phyloP scores from a whole-genome alignment of 2,888 invertebrate species.

The Operophtera brumata region DNA sequence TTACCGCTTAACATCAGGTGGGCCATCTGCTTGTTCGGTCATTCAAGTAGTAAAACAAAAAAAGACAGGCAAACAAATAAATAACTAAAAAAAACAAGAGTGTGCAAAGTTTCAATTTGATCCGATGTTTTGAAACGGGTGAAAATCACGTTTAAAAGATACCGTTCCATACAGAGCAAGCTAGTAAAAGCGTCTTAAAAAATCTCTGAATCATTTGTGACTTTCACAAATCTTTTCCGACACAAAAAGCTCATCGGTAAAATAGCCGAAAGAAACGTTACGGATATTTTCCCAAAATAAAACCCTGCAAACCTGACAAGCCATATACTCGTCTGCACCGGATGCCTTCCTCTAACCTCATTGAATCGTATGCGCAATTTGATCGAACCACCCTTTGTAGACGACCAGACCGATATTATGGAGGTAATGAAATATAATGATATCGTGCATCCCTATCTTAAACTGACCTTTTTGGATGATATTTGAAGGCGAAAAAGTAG shows the following conservation, averaged over 20 bases:
- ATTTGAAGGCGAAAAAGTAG: slow-evolving; percentile 28
- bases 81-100: too few relatives aligned
- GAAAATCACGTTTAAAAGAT: too few relatives aligned
- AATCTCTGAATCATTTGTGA: background rate
- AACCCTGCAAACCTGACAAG: slow-evolving; percentile 14
- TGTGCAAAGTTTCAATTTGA: too few relatives aligned
- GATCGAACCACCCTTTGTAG: slow-evolving; percentile 41
- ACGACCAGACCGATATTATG: slow-evolving; percentile 48
- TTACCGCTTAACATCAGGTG: too few relatives aligned
- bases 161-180: too few relatives aligned
- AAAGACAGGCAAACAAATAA: too few relatives aligned
- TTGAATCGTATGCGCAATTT: slow-evolving; percentile 64
- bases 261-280: background rate
- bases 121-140: too few relatives aligned
- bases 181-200: too few relatives aligned
- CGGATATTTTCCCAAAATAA: background rate
- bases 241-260: background rate
- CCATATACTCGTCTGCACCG: slow-evolving; percentile 46
- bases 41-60: too few relatives aligned
- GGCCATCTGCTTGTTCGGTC: too few relatives aligned
- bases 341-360: slow-evolving; percentile 53
- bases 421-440: slow-evolving; percentile 57
- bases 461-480: slow-evolving; percentile 35
- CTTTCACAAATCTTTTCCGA: background rate
- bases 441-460: slow-evolving; percentile 43